phyloP scores from a whole-genome alignment of 2,797 vertebrate species.

The Chiroxiphia lanceolata region DNA sequence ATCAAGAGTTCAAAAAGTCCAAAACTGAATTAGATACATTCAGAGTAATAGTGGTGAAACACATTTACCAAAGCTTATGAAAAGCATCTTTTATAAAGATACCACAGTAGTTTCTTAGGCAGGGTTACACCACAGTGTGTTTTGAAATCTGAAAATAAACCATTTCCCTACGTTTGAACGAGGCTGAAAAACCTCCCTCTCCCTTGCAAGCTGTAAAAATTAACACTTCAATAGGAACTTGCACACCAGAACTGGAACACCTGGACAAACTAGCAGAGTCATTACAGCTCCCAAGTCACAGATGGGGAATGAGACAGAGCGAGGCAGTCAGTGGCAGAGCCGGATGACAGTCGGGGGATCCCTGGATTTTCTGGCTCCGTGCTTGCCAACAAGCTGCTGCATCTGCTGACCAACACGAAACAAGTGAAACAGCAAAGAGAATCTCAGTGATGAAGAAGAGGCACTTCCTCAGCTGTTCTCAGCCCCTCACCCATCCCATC shows the following conservation, averaged over 20 bases:
- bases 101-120: neutral
- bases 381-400: neutral
- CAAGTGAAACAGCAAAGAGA: neutral
- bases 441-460: neutral
- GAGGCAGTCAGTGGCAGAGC: neutral
- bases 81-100: constrained; percentile 30
- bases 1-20: neutral
- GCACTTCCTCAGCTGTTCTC: neutral
- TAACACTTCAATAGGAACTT: neutral
- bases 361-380: neutral
- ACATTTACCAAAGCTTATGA: constrained; percentile 12
- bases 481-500: neutral
- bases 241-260: neutral
- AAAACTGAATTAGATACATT: neutral
- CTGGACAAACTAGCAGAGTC: neutral
- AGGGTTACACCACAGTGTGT: neutral
- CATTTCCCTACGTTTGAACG: neutral
- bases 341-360: neutral
- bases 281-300: neutral
- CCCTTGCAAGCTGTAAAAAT: neutral
- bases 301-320: neutral
- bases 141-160: constrained; percentile 25
- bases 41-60: neutral
- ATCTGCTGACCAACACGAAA: neutral
- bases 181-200: neutral